Percentiles rank a stretch among this genome's conserved stretches.
phyloP scores from a whole-genome alignment of 2,888 invertebrate species.

The Pegoplata infirma region DNA sequence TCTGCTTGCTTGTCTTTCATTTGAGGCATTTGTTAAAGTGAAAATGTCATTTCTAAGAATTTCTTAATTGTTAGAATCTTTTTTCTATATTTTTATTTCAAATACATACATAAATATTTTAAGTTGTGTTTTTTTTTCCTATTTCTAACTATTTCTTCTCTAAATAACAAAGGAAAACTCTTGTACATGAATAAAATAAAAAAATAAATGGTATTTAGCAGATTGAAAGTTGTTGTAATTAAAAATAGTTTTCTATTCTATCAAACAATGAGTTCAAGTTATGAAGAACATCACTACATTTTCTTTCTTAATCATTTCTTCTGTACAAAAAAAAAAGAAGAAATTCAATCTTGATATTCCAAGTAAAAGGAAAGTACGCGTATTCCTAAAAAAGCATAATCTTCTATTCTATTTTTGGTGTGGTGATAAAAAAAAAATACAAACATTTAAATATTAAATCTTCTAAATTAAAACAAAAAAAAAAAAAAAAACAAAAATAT shows the following conservation, averaged over 20 bases:
- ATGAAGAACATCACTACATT: conserved; percentile 31
- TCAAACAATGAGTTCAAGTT: conserved; percentile 43
- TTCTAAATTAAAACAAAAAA: too few species aligned
- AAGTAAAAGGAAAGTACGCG: conserved; percentile 19
- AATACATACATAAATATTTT: too few species aligned
- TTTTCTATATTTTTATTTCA: conserved; percentile 45
- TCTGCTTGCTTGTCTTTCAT: not conserved
- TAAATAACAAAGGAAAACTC: conserved; percentile 34
- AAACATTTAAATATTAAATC: not conserved
- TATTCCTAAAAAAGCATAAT: conserved; percentile 14
- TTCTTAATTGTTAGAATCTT: conserved; percentile 66
- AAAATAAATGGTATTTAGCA: conserved; percentile 62
- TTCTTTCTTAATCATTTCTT: not conserved
- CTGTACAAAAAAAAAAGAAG: conserved; percentile 17
- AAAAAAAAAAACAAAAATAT: too few species aligned
- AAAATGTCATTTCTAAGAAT: conserved; percentile 66
- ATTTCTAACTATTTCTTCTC: too few species aligned
- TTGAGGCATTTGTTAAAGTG: conserved; percentile 61
- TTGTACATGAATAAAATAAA: conserved; percentile 33
- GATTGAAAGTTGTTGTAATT: conserved; percentile 65
- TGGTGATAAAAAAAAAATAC: too few species aligned
- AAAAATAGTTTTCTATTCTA: conserved; percentile 63
- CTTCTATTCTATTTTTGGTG: not conserved
- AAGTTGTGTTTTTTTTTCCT: conserved; percentile 19
- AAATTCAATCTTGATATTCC: not conserved